Conservation (phyloP, 35 echinoderm and acorn worm genomes). For the Heliocidaris tuberculata region DNA sequence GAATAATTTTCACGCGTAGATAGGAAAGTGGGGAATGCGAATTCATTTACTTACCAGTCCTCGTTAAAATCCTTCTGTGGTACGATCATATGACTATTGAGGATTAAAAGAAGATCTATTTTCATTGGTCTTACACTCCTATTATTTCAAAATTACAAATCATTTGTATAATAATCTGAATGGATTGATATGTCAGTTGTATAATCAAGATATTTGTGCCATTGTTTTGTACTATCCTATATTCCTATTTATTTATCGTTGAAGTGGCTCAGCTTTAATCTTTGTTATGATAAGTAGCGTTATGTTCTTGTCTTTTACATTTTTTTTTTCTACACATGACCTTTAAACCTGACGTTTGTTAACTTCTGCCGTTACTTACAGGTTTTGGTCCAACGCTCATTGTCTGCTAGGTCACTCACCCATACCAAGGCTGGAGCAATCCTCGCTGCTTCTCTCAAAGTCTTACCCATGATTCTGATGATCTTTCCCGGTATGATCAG, state of each 20-base stretch:
- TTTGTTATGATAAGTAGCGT: too few species aligned
- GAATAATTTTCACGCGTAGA: neutral
- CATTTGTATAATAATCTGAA: too few species aligned
- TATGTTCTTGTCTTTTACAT: too few species aligned
- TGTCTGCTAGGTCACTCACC: slow-evolving; percentile 56
- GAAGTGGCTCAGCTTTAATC: too few species aligned
- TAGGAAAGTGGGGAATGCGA: neutral
- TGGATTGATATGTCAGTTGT: too few species aligned
- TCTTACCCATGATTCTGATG: slow-evolving; percentile 86
- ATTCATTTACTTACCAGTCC: neutral
- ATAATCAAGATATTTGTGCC: too few species aligned
- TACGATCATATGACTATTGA: neutral
- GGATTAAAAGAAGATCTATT: neutral
- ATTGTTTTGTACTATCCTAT: too few species aligned
- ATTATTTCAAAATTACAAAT: too few species aligned
- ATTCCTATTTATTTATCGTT: too few species aligned
- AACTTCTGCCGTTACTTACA: neutral
- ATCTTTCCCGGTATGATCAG: slow-evolving; percentile 86
- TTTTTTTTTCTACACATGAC: too few species aligned
- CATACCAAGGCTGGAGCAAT: slow-evolving; percentile 59
- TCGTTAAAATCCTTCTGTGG: neutral
- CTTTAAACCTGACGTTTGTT: too few species aligned
- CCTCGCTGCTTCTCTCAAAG: slow-evolving; percentile 63
- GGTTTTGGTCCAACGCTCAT: slow-evolving; percentile 60
- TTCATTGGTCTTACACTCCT: neutral